These are phyloP conservation scores for Pachydiplax longipennis DNA, from an alignment of 2,888 invertebrate genomes.

Conservation along the genomic window DNA sequence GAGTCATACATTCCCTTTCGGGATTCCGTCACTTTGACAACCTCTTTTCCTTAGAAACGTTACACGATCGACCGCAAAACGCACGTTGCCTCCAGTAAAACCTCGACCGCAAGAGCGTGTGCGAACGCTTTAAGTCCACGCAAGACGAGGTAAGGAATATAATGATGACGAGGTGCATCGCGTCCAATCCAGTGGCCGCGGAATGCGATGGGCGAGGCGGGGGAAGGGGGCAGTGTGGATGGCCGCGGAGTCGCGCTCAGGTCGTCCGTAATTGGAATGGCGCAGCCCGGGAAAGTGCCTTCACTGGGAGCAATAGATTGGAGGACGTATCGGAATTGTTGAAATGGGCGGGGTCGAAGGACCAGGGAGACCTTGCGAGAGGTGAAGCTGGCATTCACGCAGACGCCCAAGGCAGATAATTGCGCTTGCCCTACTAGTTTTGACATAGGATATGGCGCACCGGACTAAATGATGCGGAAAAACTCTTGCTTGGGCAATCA, in stretches of 20 bases:
- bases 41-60: neutral
- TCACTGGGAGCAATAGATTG: neutral
- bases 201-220: neutral
- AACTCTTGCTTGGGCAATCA: neutral
- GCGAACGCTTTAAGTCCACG: neutral
- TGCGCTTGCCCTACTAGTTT: neutral
- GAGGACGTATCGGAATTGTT: neutral
- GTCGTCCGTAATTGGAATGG: neutral
- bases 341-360: slow-evolving; percentile 10
- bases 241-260: neutral
- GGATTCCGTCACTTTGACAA: neutral
- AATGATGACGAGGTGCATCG: neutral
- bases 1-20: too few relatives aligned
- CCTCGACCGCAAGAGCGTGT: neutral
- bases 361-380: slow-evolving; percentile 18
- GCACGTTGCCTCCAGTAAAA: neutral
- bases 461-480: neutral
- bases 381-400: neutral
- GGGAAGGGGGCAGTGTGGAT: neutral
- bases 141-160: neutral
- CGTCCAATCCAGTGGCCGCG: neutral
- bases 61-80: neutral
- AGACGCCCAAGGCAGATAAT: slow-evolving; percentile 4
- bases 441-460: neutral
- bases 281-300: neutral